phyloP scores from a whole-genome alignment of 2,113 vertebrate species.

The Bos javanicus region DNA sequence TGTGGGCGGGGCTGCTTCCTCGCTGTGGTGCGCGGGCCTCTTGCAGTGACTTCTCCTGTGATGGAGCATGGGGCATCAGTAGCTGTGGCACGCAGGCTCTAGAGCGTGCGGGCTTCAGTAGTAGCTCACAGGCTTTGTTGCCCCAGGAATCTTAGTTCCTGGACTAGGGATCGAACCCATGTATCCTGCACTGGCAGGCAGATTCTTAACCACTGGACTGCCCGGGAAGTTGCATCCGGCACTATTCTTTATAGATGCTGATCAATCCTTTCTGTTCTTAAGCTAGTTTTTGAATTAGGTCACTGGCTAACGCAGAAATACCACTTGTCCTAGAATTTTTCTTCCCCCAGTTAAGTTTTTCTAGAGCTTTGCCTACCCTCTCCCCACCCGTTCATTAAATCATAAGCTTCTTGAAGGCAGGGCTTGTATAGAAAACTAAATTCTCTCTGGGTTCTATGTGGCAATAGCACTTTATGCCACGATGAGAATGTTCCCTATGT shows the following conservation, averaged over 20 bases:
- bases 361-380: not conserved
- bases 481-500: not conserved
- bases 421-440: too few species aligned
- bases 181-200: not conserved
- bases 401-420: not conserved
- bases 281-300: not conserved
- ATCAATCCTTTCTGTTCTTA: not conserved
- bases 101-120: not conserved
- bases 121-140: not conserved
- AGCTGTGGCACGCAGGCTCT: not conserved
- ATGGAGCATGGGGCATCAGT: not conserved
- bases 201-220: not conserved
- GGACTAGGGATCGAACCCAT: not conserved
- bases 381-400: not conserved
- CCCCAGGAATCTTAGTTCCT: not conserved
- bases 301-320: not conserved
- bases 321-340: not conserved
- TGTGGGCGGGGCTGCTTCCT: not conserved
- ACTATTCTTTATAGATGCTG: not conserved
- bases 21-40: fast-evolving
- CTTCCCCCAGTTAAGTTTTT: not conserved
- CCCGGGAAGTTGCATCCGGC: not conserved
- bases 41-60: not conserved
- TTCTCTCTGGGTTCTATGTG: not conserved
- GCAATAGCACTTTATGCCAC: not conserved